Conservation (phyloP, 2,797 vertebrate genomes). For the Scyliorhinus canicula region DNA sequence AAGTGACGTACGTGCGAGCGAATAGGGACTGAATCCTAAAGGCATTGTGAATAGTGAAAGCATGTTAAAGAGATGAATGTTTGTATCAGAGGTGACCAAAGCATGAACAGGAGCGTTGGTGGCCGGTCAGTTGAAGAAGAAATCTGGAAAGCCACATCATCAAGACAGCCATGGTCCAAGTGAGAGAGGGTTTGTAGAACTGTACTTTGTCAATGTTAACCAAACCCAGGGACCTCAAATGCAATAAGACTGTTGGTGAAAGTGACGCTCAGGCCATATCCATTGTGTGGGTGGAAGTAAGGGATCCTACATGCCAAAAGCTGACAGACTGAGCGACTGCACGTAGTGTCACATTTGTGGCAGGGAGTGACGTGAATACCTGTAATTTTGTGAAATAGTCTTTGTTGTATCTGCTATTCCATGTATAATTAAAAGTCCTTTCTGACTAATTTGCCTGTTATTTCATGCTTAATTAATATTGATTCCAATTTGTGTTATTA, state of each 20-base stretch:
- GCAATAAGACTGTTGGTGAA: background rate
- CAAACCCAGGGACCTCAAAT: background rate
- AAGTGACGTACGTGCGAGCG: background rate
- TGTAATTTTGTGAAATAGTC: background rate
- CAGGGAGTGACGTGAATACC: background rate
- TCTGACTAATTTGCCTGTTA: background rate
- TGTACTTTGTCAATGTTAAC: background rate
- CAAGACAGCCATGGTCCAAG: background rate
- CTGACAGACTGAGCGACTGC: background rate
- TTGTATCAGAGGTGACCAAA: background rate
- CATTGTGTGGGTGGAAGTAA: background rate
- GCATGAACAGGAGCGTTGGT: background rate
- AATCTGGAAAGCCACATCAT: too few species aligned
- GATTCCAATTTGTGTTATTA: background rate
- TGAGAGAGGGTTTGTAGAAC: background rate
- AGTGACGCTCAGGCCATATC: background rate
- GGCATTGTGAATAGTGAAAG: background rate
- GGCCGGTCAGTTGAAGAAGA: too few species aligned
- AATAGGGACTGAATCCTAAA: background rate
- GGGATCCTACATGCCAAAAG: background rate
- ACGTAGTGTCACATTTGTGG: background rate
- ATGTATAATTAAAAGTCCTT: background rate
- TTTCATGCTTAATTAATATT: background rate
- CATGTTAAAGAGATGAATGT: background rate
- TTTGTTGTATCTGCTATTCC: background rate